Conservation (phyloP, 2,113 vertebrate genomes). For the Porphyrio hochstetteri region DNA sequence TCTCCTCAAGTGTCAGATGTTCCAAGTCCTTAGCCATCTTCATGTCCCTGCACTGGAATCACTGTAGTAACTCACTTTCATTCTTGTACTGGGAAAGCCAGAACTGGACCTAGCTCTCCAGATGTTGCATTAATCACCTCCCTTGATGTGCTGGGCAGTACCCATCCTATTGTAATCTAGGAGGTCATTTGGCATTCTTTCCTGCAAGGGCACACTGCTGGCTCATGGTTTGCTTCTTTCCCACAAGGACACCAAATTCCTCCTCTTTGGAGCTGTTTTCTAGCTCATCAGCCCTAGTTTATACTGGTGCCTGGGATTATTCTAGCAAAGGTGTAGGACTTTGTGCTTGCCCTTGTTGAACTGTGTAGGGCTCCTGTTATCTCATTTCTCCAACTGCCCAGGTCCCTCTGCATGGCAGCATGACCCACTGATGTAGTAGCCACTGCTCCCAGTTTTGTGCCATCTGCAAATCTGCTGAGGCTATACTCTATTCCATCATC, state of each 20-base stretch:
- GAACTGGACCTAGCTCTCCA: background rate
- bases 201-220: background rate
- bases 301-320: background rate
- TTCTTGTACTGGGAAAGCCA: background rate
- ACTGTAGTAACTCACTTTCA: background rate
- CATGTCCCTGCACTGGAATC: background rate
- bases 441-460: background rate
- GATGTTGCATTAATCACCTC: background rate
- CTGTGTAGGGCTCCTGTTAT: background rate
- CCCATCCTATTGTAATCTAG: background rate
- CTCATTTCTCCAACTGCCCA: background rate
- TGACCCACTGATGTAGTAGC: background rate
- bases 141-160: background rate
- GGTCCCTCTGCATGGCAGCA: background rate
- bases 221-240: background rate
- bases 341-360: background rate
- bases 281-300: rapidly evolving
- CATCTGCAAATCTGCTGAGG: background rate
- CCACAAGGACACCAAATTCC: background rate
- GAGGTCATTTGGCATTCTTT: background rate
- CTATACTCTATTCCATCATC: background rate
- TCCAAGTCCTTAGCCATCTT: background rate
- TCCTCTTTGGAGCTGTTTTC: background rate
- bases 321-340: background rate
- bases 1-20: background rate